Percentiles rank a stretch among this genome's conserved stretches.
Conservation (phyloP, 2,888 invertebrate species). For the Muschampia plurimacula region DNA sequence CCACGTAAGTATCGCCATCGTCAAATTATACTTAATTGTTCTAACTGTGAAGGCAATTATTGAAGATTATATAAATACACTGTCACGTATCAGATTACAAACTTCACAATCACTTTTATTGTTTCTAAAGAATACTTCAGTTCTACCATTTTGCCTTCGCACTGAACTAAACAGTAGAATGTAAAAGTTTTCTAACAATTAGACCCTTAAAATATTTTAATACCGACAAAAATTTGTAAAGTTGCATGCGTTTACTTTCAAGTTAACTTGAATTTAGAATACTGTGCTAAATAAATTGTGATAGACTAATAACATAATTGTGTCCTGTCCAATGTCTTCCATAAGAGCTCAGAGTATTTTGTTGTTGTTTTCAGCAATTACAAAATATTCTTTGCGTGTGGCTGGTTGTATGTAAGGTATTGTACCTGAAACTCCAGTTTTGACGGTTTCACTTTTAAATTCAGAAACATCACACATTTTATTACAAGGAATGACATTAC, state of each 20-base stretch:
- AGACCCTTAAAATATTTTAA: conserved; percentile 2
- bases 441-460: conserved; percentile 75
- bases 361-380: conserved; percentile 89
- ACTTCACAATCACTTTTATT: not conserved
- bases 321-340: conserved; percentile 43
- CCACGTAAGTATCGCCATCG: conserved; percentile 88
- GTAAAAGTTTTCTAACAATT: conserved; percentile 9
- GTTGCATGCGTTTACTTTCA: conserved; percentile 14
- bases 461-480: conserved; percentile 76
- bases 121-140: not conserved
- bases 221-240: conserved; percentile 13
- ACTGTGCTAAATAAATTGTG: conserved; percentile 1
- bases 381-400: conserved; percentile 94
- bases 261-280: conserved; percentile 19
- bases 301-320: conserved; percentile 30
- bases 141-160: conserved; percentile 22
- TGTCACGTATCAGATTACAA: not conserved
- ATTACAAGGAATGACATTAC: conserved; percentile 74
- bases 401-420: conserved; percentile 94
- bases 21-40: not conserved
- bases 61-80: not conserved
- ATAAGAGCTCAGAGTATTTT: conserved; percentile 81
- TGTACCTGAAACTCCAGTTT: conserved; percentile 76
- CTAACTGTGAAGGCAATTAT: conserved; percentile 21
- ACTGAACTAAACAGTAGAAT: conserved; percentile 17